Percentiles rank a stretch among this genome's conserved stretches.
Evolutionary conservation across 2,797 vertebrate species (phyloP).

Genomic region (Eulemur albifrons): DNA sequence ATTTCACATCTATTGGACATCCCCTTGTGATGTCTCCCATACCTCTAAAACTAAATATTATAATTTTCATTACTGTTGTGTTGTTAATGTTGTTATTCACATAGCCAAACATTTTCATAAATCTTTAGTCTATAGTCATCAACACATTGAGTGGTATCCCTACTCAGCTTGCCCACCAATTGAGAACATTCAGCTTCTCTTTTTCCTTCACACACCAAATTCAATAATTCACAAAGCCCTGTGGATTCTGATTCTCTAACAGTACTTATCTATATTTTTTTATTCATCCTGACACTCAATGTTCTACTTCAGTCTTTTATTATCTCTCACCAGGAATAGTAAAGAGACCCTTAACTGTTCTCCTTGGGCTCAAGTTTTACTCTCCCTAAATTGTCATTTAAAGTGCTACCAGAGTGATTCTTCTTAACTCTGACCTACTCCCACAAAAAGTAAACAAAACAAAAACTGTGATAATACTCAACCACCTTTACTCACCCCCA

Average conservation of each 20-base stretch:
- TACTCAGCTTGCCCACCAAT: not conserved
- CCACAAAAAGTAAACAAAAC: not conserved
- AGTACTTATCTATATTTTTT: not conserved
- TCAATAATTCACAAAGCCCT: not conserved
- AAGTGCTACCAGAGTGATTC: not conserved
- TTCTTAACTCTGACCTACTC: not conserved
- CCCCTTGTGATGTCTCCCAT: not conserved
- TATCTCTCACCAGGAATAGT: not conserved
- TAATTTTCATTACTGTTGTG: not conserved
- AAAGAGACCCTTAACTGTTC: not conserved
- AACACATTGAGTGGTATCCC: not conserved
- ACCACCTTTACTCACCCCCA: not conserved
- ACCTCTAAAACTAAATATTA: not conserved
- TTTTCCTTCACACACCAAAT: not conserved
- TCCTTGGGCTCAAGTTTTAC: not conserved
- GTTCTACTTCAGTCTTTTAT: not conserved
- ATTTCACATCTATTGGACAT: not conserved
- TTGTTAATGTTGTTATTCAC: not conserved
- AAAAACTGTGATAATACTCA: not conserved
- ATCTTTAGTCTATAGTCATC: not conserved
- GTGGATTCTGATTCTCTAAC: not conserved
- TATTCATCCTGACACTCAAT: not conserved
- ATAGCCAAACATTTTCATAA: not conserved
- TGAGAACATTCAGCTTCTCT: not conserved
- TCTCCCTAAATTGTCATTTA: not conserved